Evolutionary conservation across 1,140 invertebrate genomes (phyloP).

Genomic region (Plodia interpunctella): DNA sequence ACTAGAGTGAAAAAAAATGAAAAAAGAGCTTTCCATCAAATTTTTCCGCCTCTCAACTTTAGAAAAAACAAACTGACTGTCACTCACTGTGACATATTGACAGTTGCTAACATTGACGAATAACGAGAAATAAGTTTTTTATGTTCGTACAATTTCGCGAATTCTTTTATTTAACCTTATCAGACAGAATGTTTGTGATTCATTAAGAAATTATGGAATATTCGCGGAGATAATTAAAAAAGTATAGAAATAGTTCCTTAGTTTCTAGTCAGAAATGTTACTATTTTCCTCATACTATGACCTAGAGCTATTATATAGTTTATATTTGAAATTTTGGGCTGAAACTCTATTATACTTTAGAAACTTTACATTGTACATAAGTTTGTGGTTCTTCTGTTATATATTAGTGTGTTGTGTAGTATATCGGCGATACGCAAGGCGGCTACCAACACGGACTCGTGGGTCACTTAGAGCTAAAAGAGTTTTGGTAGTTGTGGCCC

Average conservation of each 20-base stretch:
- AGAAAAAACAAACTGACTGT: too few species aligned
- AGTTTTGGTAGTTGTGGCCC: slow-evolving; percentile 91
- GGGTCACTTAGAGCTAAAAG: slow-evolving; percentile 72
- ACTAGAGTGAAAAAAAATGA: too few species aligned
- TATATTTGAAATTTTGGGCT: slow-evolving; percentile 55
- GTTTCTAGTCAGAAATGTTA: slow-evolving; percentile 69
- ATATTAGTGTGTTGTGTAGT: slow-evolving; percentile 62
- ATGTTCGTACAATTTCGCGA: not conserved
- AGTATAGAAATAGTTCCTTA: not conserved
- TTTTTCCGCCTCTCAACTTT: too few species aligned
- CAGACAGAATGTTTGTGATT: not conserved
- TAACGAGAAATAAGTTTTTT: not conserved
- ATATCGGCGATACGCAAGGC: slow-evolving; percentile 63
- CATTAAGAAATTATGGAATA: not conserved
- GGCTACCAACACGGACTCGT: slow-evolving; percentile 52
- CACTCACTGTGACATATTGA: too few species aligned
- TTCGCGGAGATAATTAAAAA: not conserved
- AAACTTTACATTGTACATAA: slow-evolving; percentile 63
- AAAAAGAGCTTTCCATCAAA: too few species aligned
- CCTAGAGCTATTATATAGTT: slow-evolving; percentile 50
- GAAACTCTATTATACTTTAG: slow-evolving; percentile 58
- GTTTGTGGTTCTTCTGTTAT: slow-evolving; percentile 62
- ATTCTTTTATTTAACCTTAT: too few species aligned
- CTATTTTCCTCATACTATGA: slow-evolving; percentile 38
- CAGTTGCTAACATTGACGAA: too few species aligned